Percentiles rank a stretch among this genome's conserved stretches.
Evolutionary conservation across 1,140 invertebrate species (phyloP).

Genomic region (Lepidurus apus): DNA sequence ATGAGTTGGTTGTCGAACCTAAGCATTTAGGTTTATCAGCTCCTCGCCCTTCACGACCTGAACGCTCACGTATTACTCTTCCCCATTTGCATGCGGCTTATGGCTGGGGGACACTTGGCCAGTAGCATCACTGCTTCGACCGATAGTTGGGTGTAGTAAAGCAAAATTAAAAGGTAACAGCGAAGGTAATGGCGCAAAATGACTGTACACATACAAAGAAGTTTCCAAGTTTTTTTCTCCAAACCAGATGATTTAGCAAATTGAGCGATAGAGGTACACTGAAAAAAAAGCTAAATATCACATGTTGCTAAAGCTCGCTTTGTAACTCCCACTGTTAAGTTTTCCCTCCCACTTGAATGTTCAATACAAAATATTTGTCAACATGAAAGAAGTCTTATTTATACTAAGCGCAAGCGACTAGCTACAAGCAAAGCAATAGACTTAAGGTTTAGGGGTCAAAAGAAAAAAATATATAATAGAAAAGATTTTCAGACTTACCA

Average conservation of each 20-base stretch:
- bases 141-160: too few relatives aligned
- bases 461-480: background rate
- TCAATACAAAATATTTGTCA: background rate
- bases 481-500: conserved; percentile 51
- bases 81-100: conserved; percentile 51
- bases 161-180: too few relatives aligned
- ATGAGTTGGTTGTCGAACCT: background rate
- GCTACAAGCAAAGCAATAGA: background rate
- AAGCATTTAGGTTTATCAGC: background rate
- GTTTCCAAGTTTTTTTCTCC: too few relatives aligned
- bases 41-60: conserved; percentile 35
- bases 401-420: background rate
- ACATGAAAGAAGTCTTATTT: background rate
- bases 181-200: too few relatives aligned
- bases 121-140: conserved; percentile 37
- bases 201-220: too few relatives aligned
- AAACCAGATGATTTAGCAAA: too few relatives aligned
- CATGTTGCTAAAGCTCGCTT: background rate
- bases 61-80: conserved; percentile 42
- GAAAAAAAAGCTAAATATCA: background rate
- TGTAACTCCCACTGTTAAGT: background rate
- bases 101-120: conserved; percentile 48
- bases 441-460: background rate
- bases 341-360: background rate
- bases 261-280: background rate